Base-by-base conservation (phyloP, 2,113 vertebrate species). In the Sialia sialis region DNA sequence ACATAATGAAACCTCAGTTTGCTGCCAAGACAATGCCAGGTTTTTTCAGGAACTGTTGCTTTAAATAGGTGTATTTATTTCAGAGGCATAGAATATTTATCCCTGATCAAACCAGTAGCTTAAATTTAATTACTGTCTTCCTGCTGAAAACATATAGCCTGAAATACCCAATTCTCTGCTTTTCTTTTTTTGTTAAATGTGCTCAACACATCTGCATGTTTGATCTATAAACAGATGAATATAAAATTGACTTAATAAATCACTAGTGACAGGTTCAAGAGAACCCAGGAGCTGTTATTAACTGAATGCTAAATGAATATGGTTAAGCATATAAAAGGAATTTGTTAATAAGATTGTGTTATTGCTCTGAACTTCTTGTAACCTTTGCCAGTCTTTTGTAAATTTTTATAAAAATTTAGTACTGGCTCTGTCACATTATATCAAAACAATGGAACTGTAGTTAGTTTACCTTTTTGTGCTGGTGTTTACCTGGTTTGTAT, bases 161-260 rank as follows among this genome's bases (percentile, higher is more conserved):
- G 94, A 94, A 96, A 91, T 87, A 93, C 22, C 56, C 49, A 46
- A 48, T 90, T 34, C 12, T 75, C 7, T 3, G 32, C 38, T 58
- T 72, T 73, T 60, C 16, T 69, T 54, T 77, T 78, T 13, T 92
- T 95, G 90, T 96, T 97, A 96, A 96, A 96, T 84, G 51, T 94
- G n/a, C 86, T 97, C 94, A 96, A 83, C 23, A 51, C 95, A 97
- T 96, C 89, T 91, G 58, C 78, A 59, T 58, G 41, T 96, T 97
- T 98, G 92, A 97, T 98, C 96, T 97, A 97, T 96, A 97, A 97
- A 97, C 94, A 98, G 96, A 97, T 97, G 94, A 98, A 97, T 98
- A 97, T 89, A 97, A 96, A 97, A 98, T 96, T 73, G 96, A 95
- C 80, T 94, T 95, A 96, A 98, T 98, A 97, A 97, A 98, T 98